Base-by-base conservation (phyloP, 2,113 vertebrate species). In the Microcebus tavaratra region DNA sequence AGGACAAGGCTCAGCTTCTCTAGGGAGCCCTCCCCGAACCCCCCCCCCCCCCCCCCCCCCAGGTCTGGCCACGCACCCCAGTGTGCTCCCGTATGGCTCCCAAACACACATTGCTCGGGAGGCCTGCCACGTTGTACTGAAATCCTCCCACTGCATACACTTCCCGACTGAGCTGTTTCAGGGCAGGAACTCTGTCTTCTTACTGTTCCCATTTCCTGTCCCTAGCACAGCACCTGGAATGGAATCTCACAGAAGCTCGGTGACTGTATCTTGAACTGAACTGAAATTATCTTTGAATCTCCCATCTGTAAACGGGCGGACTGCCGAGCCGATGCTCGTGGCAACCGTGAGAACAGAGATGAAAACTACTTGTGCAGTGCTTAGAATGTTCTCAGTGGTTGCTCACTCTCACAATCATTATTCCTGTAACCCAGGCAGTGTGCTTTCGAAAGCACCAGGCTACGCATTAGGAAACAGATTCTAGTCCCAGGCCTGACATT, bases 241-340 rank as follows among this genome's bases (percentile, higher is more conserved):
- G 79, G 20, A 78, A 79, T 23, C 48, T 65, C 45, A 67, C 5
- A 3, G 59, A 27, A n/a, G 34, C 17, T 76, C 65, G 20, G 42
- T n/a, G 67, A 94, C 50, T 3, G 6, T 34, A 34, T 68, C 91
- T 88, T 65, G 67, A 90, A 53, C 25, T 5, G 72, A 95, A 63
- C 76, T 88, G 48, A 96, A 95, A 83, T 90, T 21, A 86, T 39
- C 48, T 78, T 73, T 61, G 39, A 83, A 68, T 93, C 91, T 78
- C 70, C 59, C 79, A 15, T 82, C 48, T 89, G 48, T 72, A 89
- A 92, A 80, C 2, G 80, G 83, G 79, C 10, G 31, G 61, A 17
- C 81, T 42, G 50, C 57, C 3, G 23, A 86, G 84, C 42, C 86
- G 20, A 2, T n/a, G 63, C 80, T 79, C 27, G 0, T 10, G 55